A percentile compares a stretch with the other conserved stretches of the same genome.
Evolutionary conservation across 1,140 invertebrate species (phyloP).

Genomic region (Temnothorax curvispinosus): DNA sequence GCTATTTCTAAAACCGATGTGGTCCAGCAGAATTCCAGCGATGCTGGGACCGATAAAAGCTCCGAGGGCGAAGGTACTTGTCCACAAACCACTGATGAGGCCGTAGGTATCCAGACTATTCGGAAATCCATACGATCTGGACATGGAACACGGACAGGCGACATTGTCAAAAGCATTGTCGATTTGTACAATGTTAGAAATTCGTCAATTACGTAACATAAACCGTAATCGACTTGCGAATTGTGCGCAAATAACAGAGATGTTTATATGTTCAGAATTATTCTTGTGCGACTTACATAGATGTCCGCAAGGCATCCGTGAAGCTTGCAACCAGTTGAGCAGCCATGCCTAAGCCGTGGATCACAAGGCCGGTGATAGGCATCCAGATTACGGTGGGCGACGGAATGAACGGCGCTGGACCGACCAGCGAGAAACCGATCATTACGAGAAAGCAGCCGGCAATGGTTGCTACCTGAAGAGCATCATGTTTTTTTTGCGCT

Average conservation of each 20-base stretch:
- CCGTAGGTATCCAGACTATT: slow-evolving; percentile 94
- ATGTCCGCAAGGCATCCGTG: slow-evolving; percentile 91
- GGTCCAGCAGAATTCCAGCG: slow-evolving; percentile 91
- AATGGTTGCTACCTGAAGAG: slow-evolving; percentile 87
- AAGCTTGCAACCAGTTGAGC: slow-evolving; percentile 93
- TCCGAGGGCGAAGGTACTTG: slow-evolving; percentile 94
- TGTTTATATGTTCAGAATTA: background rate
- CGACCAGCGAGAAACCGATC: slow-evolving; percentile 90
- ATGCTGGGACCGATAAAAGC: slow-evolving; percentile 93
- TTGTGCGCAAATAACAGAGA: background rate
- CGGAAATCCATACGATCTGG: slow-evolving; percentile 90
- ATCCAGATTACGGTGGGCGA: slow-evolving; percentile 88
- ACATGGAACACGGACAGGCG: background rate
- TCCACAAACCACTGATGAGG: slow-evolving; percentile 94
- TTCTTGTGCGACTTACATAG: slow-evolving; percentile 87
- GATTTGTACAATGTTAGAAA: background rate
- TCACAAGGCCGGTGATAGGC: slow-evolving; percentile 89
- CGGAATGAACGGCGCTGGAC: slow-evolving; percentile 91
- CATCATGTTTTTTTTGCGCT: background rate
- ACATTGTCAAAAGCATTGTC: background rate
- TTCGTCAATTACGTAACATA: background rate
- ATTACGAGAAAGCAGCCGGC: slow-evolving; percentile 89
- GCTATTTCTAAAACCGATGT: slow-evolving; percentile 90
- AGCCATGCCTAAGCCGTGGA: slow-evolving; percentile 93
- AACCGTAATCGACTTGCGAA: background rate